These are phyloP conservation scores for Coptotermes formosanus DNA, from an alignment of 1,140 invertebrate genomes.

Conservation along the genomic window DNA sequence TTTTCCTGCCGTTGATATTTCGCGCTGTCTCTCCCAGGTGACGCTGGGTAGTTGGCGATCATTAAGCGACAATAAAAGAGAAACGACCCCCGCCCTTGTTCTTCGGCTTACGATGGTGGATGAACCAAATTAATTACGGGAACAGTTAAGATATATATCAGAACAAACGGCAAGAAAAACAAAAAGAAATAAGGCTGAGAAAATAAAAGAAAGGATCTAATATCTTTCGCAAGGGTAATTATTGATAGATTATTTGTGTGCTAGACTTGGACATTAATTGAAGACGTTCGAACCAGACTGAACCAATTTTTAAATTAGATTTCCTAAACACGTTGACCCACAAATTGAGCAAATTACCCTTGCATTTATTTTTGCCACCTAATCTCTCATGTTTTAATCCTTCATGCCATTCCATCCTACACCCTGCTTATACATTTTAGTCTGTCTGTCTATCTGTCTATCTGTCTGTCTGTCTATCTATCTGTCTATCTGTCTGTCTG, in stretches of 20 bases:
- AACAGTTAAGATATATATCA: constrained; percentile 19
- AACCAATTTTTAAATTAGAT: not conserved
- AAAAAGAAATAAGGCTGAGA: not conserved
- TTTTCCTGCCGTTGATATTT: not conserved
- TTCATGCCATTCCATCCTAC: too few species aligned
- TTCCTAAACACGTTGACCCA: too few species aligned
- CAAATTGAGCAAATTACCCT: too few species aligned
- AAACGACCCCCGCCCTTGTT: constrained; percentile 3
- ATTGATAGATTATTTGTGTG: constrained; percentile 29
- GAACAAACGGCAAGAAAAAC: not conserved
- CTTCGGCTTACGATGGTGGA: not conserved
- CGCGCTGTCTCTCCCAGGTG: constrained; percentile 25
- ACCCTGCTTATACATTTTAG: too few species aligned
- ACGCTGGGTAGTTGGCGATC: constrained; percentile 13
- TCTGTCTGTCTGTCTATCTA: too few species aligned
- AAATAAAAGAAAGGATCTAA: constrained; percentile 21
- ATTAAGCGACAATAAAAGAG: constrained; percentile 24
- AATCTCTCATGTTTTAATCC: too few species aligned
- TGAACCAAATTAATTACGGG: constrained; percentile 22
- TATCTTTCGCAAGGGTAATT: constrained; percentile 31
- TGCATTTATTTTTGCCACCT: too few species aligned
- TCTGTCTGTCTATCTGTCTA: too few species aligned
- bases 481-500: too few species aligned
- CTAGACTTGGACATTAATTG: not conserved
- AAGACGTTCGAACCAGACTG: not conserved